A percentile compares a stretch with the other conserved stretches of the same genome.
Conservation (phyloP, 2,888 invertebrate genomes). For the Mimachlamys varia region DNA sequence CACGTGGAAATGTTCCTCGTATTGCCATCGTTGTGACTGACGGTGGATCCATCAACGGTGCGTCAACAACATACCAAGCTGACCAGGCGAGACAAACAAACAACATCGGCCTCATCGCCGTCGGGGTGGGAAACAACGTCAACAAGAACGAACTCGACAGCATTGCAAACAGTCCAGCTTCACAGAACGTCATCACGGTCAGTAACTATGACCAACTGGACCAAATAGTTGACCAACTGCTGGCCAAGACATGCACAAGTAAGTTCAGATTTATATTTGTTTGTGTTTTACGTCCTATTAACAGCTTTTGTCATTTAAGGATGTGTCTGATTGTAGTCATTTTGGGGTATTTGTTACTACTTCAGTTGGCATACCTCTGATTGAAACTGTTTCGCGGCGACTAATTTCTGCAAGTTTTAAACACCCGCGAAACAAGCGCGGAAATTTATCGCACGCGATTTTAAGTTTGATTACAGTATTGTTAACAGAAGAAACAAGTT, state of each 20-base stretch:
- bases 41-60: constrained; percentile 61
- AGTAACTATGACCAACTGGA: constrained; percentile 64
- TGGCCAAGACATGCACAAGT: constrained; percentile 65
- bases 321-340: too few relatives aligned
- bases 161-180: constrained; percentile 62
- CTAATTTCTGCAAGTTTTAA: too few relatives aligned
- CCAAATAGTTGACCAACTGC: constrained; percentile 59
- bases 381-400: too few relatives aligned
- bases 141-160: constrained; percentile 61
- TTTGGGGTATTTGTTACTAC: too few relatives aligned
- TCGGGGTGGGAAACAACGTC: constrained; percentile 65
- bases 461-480: too few relatives aligned
- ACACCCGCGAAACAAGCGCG: too few relatives aligned
- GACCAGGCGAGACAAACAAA: constrained; percentile 58
- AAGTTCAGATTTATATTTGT: background rate
- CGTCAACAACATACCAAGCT: constrained; percentile 58
- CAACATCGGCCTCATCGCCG: constrained; percentile 59
- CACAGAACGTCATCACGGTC: constrained; percentile 62
- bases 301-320: too few relatives aligned
- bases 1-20: constrained; percentile 64
- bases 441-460: too few relatives aligned
- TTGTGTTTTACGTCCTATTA: too few relatives aligned
- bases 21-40: constrained; percentile 66
- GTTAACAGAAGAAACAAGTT: too few relatives aligned
- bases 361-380: too few relatives aligned